These are phyloP conservation scores for Homarus americanus DNA, from an alignment of 1,140 invertebrate genomes.

Conservation along the genomic window DNA sequence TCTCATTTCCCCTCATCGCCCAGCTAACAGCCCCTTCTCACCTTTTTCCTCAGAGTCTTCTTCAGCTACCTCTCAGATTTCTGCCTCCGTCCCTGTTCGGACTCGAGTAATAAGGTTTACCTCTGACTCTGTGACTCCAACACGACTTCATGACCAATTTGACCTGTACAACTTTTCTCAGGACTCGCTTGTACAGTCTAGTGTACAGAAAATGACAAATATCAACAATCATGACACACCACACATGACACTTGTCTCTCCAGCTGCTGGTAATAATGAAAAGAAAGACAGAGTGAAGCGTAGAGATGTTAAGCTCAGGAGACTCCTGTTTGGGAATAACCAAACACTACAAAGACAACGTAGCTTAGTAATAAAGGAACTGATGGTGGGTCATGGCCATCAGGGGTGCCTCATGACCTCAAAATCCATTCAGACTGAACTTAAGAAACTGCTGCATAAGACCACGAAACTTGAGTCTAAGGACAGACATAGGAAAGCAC, in stretches of 20 bases:
- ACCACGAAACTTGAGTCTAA: conserved; percentile 16
- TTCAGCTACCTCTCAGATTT: background rate
- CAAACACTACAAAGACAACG: conserved; percentile 21
- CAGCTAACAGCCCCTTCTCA: background rate
- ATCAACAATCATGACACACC: background rate
- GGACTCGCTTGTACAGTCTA: conserved; percentile 16
- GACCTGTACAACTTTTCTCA: conserved; percentile 49
- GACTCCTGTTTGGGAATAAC: conserved; percentile 27
- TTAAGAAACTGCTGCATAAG: conserved; percentile 33
- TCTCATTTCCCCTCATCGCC: background rate
- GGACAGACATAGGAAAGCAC: background rate
- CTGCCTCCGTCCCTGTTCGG: conserved; percentile 22
- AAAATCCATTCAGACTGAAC: conserved; percentile 19
- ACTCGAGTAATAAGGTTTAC: conserved; percentile 22
- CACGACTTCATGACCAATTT: background rate
- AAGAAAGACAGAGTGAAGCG: conserved; percentile 44
- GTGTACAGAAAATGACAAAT: background rate
- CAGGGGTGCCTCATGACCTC: conserved; percentile 46
- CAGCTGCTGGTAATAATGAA: conserved; percentile 20
- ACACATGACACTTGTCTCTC: conserved; percentile 49
- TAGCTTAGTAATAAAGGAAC: conserved; percentile 44
- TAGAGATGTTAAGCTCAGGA: conserved; percentile 25
- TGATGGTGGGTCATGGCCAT: conserved; percentile 36
- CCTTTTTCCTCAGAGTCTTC: background rate
- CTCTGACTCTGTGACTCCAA: background rate